Conservation (phyloP, 1,140 invertebrate genomes). For the Zaprionus taronus region DNA sequence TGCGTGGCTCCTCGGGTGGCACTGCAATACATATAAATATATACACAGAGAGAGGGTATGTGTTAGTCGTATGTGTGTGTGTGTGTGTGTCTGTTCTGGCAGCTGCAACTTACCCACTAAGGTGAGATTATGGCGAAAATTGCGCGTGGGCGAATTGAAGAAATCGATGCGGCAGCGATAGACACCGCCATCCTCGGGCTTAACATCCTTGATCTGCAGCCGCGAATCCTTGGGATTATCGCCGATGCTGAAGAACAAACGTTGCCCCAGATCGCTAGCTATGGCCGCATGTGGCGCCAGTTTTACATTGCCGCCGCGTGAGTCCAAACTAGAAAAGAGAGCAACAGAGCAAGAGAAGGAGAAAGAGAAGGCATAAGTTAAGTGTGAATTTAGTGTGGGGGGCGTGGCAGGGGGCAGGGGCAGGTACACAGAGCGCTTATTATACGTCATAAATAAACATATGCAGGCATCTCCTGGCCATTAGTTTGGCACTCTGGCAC, state of each 20-base stretch:
- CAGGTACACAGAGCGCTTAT: conserved; percentile 54
- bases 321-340: conserved; percentile 88
- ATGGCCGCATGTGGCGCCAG: conserved; percentile 89
- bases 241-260: conserved; percentile 90
- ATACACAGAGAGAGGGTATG: conserved; percentile 48
- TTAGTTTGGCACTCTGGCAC: conserved; percentile 44
- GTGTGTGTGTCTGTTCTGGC: background rate
- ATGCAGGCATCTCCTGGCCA: conserved; percentile 63
- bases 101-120: conserved; percentile 90
- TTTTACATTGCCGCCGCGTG: conserved; percentile 87
- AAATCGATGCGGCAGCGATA: conserved; percentile 94
- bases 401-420: conserved; percentile 43
- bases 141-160: conserved; percentile 92
- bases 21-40: conserved; percentile 85
- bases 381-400: conserved; percentile 54
- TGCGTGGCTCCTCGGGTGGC: conserved; percentile 90
- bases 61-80: background rate
- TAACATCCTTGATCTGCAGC: conserved; percentile 90
- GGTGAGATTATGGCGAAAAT: conserved; percentile 93
- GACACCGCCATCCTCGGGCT: conserved; percentile 90
- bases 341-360: conserved; percentile 55
- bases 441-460: conserved; percentile 82
- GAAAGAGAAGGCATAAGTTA: conserved; percentile 25
- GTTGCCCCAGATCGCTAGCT: conserved; percentile 89
- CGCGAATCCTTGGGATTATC: conserved; percentile 89